Base-by-base conservation (phyloP, 2,797 vertebrate genomes). In the Vireo griseus region DNA sequence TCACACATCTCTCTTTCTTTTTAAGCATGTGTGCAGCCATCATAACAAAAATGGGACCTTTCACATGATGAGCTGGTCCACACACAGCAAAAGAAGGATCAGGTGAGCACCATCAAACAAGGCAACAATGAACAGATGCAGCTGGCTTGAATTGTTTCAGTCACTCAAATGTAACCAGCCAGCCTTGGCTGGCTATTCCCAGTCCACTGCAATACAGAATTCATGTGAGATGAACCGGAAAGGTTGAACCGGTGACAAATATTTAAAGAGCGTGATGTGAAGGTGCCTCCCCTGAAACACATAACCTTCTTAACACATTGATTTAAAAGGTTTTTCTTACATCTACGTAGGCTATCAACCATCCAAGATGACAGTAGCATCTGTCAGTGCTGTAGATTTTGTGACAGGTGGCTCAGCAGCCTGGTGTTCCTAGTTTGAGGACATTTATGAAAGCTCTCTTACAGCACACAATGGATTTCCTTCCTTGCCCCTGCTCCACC, bases 21-120 rank as follows among this genome's bases (percentile, higher is more conserved):
- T 13, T 2, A 0, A 25, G 31, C 28, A 31, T 0, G 0, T 2
- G 1, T 59, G 47, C 65, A 74, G 33, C 10, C 33, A 52, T 4
- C 6, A 1, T 45, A 45, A 62, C n/a, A 80, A 93, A 84, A 88
- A 3, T 0, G 0, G 55, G 44, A 58, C 44, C 11, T 65, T 77
- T 37, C n/a, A 63, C 29, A 8, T 3, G 6, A 85, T 18, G 6
- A 79, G 16, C 35, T 58, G 35, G 39, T 84, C 39, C 58, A 44
- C 20, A 67, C 17, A 63, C 14, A 42, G 40, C 12, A 20, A 50
- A 25, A 76, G 50, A 88, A 42, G 19, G 24, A 78, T 65, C 76
- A 88, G 82, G 73, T 78, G 29, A 94, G 33, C 13, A 37, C 33
- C 26, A 15, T 15, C n/a, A 57, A 92, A 78, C 31, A 77, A 67